Evolutionary conservation across 1,140 invertebrate species (phyloP).

Genomic region (Calliphora vicina): DNA sequence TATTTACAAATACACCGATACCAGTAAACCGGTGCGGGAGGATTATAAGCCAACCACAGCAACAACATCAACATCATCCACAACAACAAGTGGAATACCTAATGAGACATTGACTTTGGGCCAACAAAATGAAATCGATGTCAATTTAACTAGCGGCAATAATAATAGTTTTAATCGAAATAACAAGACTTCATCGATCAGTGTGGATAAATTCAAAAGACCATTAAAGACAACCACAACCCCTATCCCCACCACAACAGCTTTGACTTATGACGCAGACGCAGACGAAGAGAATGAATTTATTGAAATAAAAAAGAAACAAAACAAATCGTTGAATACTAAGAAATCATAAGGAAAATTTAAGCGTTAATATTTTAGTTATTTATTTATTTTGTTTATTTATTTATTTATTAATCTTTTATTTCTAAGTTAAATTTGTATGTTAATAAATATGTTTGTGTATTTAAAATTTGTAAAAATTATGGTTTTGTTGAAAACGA

Average conservation of each 20-base stretch:
- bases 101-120: neutral
- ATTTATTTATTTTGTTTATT: too few relatives aligned
- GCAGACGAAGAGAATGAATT: conserved; percentile 25
- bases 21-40: conserved; percentile 57
- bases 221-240: too few relatives aligned
- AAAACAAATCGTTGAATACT: neutral
- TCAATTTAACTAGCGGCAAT: conserved; percentile 3
- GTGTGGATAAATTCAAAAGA: neutral
- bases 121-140: neutral
- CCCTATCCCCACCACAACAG: neutral
- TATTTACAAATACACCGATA: conserved; percentile 65
- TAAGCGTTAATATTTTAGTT: neutral
- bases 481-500: too few relatives aligned
- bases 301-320: conserved; percentile 23
- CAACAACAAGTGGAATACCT: neutral
- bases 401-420: too few relatives aligned
- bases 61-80: conserved; percentile 25
- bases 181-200: neutral
- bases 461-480: too few relatives aligned
- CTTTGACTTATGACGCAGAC: too few relatives aligned
- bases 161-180: neutral
- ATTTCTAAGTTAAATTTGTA: too few relatives aligned
- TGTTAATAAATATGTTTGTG: too few relatives aligned
- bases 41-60: neutral
- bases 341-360: neutral